A percentile compares a stretch with the other conserved stretches of the same genome.
These are phyloP conservation scores for Euura lappo DNA, from an alignment of 1,140 invertebrate genomes.

Conservation along the genomic window DNA sequence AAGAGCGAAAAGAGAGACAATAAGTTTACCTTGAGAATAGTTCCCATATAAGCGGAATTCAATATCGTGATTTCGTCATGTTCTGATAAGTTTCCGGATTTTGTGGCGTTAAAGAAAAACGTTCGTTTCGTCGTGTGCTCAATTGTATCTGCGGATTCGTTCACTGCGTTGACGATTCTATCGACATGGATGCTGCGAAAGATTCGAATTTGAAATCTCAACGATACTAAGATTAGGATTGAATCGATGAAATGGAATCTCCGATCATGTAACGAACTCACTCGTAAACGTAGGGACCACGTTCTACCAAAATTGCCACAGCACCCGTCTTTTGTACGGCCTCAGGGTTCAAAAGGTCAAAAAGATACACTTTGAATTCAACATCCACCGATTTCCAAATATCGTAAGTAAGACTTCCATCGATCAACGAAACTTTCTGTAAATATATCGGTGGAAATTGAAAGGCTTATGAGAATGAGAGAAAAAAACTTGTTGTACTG, in stretches of 20 bases:
- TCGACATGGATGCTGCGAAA: slow-evolving; percentile 24
- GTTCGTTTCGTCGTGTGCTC: slow-evolving; percentile 20
- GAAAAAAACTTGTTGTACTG: too few species aligned
- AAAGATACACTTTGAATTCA: slow-evolving; percentile 24
- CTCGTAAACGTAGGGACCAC: slow-evolving; percentile 38
- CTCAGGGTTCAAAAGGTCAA: slow-evolving; percentile 37
- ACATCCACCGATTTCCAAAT: background rate
- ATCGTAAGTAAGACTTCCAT: background rate
- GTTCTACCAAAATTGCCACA: slow-evolving; percentile 27
- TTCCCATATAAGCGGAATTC: slow-evolving; percentile 36
- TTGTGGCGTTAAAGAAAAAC: slow-evolving; percentile 29
- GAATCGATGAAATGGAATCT: background rate
- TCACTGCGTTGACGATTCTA: slow-evolving; percentile 24
- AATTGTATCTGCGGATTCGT: slow-evolving; percentile 35
- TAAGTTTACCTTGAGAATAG: slow-evolving; percentile 28
- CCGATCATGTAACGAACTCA: slow-evolving; percentile 17
- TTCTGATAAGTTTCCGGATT: slow-evolving; percentile 21
- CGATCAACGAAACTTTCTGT: background rate
- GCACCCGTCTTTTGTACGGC: slow-evolving; percentile 32
- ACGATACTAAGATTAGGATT: background rate
- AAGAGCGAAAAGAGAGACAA: background rate
- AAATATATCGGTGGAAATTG: background rate
- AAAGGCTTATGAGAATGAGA: too few species aligned
- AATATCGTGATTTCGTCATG: slow-evolving; percentile 32
- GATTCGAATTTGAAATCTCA: background rate